phyloP scores from a whole-genome alignment of 2,888 invertebrate genomes.

The Eupithecia inturbata region DNA sequence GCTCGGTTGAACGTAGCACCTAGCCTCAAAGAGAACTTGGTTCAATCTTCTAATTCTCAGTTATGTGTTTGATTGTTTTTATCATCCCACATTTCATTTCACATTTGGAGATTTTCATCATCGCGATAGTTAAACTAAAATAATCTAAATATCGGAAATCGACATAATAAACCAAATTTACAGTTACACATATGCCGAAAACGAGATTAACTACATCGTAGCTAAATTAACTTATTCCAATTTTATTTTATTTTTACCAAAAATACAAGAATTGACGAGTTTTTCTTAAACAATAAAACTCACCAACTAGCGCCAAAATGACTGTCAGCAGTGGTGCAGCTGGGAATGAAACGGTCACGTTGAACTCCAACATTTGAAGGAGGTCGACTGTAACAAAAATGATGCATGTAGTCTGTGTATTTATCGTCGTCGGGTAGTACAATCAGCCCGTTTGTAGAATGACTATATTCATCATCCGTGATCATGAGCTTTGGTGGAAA shows the following conservation, averaged over 20 bases:
- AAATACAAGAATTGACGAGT: background rate
- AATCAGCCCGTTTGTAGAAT: background rate
- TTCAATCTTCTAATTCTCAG: background rate
- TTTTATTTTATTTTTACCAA: background rate
- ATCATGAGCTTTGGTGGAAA: background rate
- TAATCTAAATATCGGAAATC: background rate
- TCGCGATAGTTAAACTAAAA: background rate
- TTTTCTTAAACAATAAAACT: constrained; percentile 72
- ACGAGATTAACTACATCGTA: no score
- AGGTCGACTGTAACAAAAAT: constrained; percentile 92
- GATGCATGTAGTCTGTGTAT: background rate
- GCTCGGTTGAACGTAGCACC: background rate
- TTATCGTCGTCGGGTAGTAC: background rate
- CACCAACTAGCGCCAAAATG: constrained; percentile 98
- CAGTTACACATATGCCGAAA: no score
- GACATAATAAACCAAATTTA: background rate
- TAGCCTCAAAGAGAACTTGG: background rate
- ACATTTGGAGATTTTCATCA: background rate
- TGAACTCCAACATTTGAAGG: constrained; percentile 98
- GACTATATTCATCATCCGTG: background rate
- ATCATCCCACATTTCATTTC: no score
- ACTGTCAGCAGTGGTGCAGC: constrained; percentile 98
- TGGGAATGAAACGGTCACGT: constrained; percentile 96
- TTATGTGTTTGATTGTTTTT: background rate
- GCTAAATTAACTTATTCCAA: background rate